Base-by-base conservation (phyloP, 2,888 invertebrate genomes). In the Pristionchus japonicus region DNA sequence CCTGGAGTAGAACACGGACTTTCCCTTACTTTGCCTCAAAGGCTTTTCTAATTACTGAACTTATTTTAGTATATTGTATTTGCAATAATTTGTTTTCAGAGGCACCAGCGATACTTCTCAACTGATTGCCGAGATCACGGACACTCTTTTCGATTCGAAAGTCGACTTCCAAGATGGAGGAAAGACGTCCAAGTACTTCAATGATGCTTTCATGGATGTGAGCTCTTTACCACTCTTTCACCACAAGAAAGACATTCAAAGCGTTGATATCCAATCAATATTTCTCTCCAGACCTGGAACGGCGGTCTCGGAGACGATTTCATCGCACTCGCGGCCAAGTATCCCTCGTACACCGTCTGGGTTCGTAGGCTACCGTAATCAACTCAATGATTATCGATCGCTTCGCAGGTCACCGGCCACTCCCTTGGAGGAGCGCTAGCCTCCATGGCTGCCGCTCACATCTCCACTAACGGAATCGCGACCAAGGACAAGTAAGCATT, bases 121-220 rank as follows among this genome's bases (percentile, higher is more conserved):
- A 37, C 27, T 87, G 31, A 34, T 87, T 13, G 37, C 87, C 6
- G 77, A 87, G 64, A 64, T 87, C 47, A 57, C 52, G 0, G 61
- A 80, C 67, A 87, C 57, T 1, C 23, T 47, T 20, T 87, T 87
- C 80, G 87, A 87, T 17, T 40, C 57, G 57, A 85, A 85, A 43
- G 61, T 85, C 37, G 61, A 43, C 43, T 85, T 85, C 86, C 88
- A 34, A 31, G 82, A 84, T 85, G 92, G 91, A 27, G 93, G 93
- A 80, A 90, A 91, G 87, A 92, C 93, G 23, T 91, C 90, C 49
- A 90, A 91, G 87, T 93, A 93, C 89, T 93, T 93, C 88, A 90
- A 90, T 83, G 91, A 92, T 74, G 93, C 92, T 15, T 93, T 92
- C 90, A 88, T 86, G 27, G 88, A 88, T n/a, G 77, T 83, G 34